Evolutionary conservation across 2,888 invertebrate genomes (phyloP), one percentile per base, ranked within the genome.

Genomic region (Leptogaster cylindrica): DNA sequence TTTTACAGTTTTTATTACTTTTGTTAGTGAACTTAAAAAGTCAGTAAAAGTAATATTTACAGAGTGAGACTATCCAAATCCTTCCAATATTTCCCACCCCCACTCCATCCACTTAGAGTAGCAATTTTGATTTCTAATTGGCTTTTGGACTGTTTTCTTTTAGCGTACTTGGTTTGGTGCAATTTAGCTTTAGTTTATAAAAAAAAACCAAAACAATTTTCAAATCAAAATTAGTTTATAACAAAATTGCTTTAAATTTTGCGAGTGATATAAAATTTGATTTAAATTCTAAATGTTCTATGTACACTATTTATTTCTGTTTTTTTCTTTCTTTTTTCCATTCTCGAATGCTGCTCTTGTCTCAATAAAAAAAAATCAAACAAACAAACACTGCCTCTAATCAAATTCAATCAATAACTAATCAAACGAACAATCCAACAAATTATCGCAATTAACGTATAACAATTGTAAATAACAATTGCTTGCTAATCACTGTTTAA

Each of bases 251-350:
- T 58, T 28, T 39, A 41, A 58, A 58, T 58, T 51, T 58, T 58
- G 25, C 23, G 25, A 58, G 41, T 39, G n/a, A 41, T n/a, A 58
- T 58, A 39, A 39, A 36, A 58, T 41, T 39, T 58, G 16, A 28
- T 51, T 51, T 51, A 25, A 51, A 58, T 58, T 36, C 41, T 58
- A 58, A 58, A 58, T 58, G 39, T 58, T 25, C 36, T 36, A 39
- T 58, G 58, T 71, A 72, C 71, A 73, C 70, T 71, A 72, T 73
- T 73, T 72, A 73, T 71, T 70, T 73, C 71, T 71, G 69, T 71
- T 72, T 72, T 70, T 72, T 73, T 73, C 72, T 72, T 71, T 73
- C 71, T 73, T 72, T 73, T 72, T 72, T 73, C 69, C 70, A 72
- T 73, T 73, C 58, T 58, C 71, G 71, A 73, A 73, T 73, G 73